These are phyloP conservation scores for Leucopsar rothschildi DNA, from an alignment of 2,113 vertebrate genomes.

Conservation along the genomic window DNA sequence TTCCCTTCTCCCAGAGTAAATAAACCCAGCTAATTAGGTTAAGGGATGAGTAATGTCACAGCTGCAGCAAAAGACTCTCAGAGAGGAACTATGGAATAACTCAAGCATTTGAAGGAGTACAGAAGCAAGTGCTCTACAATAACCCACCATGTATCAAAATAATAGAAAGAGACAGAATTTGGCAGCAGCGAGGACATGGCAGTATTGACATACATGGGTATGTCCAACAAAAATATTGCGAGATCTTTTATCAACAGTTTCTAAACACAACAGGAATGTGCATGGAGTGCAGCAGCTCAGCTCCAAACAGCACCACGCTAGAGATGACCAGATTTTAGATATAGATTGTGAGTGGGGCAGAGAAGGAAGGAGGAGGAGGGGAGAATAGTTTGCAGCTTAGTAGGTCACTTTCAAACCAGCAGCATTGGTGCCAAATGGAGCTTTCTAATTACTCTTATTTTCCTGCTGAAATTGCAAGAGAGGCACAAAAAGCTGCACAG, in stretches of 20 bases:
- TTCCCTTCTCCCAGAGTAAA: conserved; percentile 36
- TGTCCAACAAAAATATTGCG: conserved; percentile 54
- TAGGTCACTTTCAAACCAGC: conserved; percentile 59
- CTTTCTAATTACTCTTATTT: conserved; percentile 61
- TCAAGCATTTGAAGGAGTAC: conserved; percentile 57
- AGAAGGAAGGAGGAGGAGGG: neutral
- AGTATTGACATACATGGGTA: conserved; percentile 26
- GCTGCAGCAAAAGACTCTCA: conserved; percentile 20
- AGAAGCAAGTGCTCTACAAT: conserved; percentile 63
- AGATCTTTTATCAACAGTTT: conserved; percentile 53
- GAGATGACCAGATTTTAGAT: neutral
- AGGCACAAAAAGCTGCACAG: conserved; percentile 58
- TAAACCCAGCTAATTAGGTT: conserved; percentile 49
- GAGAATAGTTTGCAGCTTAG: conserved; percentile 15
- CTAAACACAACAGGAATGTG: conserved; percentile 61
- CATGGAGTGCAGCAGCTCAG: conserved; percentile 23
- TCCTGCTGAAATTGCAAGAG: conserved; percentile 66
- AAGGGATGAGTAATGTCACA: conserved; percentile 66
- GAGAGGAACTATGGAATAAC: conserved; percentile 46
- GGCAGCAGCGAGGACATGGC: conserved; percentile 2
- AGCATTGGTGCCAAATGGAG: conserved; percentile 53
- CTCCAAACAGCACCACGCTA: neutral
- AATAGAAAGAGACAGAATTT: conserved; percentile 49
- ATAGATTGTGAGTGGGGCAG: neutral
- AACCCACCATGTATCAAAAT: conserved; percentile 51